Evolutionary conservation across 2,888 invertebrate genomes (phyloP), one percentile per base, ranked within the genome.

Genomic region (Eristalis intricaria): DNA sequence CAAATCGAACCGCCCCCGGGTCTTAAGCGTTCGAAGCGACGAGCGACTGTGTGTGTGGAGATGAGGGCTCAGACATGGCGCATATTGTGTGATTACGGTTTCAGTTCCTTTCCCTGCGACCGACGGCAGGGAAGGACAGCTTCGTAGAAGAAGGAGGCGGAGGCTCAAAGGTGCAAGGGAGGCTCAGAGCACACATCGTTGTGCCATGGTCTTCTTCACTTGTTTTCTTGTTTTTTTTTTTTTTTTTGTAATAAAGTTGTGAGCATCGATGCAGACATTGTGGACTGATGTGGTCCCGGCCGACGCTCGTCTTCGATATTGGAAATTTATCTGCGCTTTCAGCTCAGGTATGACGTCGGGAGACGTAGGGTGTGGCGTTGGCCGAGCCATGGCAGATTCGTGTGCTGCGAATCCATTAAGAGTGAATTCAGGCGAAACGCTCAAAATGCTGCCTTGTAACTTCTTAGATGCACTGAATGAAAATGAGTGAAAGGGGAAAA

Each of bases 1-100:
- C 91, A 92, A 91, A 92, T 91, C 90, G 92, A 91, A 90, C 91
- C 92, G 92, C 91, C 92, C 92, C 89, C 90, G 89, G 91, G 91
- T 65, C 84, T 84, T 84, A 81, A 84, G 84, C 73, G 80, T 63
- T 80, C 19, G 79, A 58, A 75, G 35, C 35, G 35, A 84, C n/a
- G 29, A 29, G 69, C 60, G 43, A 19, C 26, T 13, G 26, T 65
- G 66, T n/a, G n/a, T 60, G 38, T 35, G 50, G 50, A 74, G 82
- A 82, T 40, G 63, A 86, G 78, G 85, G 86, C 75, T 86, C 78
- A 83, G 86, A 32, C 74, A 61, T 82, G 85, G 78, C 75, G 86
- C 77, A 81, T 68, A 75, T 80, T 80, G 84, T 88, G 65, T 84
- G 84, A 84, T 88, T 88, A 84, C 73, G 79, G 63, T 13, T 66